Conservation (phyloP, 2,797 vertebrate genomes). For the Euthynnus affinis region DNA sequence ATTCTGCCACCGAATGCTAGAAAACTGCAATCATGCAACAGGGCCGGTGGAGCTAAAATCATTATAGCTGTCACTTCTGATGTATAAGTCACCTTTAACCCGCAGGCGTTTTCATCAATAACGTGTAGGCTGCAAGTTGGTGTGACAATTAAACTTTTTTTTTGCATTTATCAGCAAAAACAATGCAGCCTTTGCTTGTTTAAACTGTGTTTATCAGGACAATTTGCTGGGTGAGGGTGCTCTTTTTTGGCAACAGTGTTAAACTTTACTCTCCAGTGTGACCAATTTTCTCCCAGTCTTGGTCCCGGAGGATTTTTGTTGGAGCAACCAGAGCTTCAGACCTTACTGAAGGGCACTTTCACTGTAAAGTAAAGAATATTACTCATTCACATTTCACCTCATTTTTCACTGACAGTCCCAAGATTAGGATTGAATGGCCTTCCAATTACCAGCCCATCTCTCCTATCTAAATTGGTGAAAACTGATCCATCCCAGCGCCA, state of each 20-base stretch:
- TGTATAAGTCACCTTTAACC: background rate
- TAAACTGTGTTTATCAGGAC: slow-evolving; percentile 9
- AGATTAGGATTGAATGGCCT: slow-evolving; percentile 29
- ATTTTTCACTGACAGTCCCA: slow-evolving; percentile 32
- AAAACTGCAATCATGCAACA: background rate
- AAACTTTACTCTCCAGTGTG: background rate
- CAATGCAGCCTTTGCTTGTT: background rate
- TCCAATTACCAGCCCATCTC: slow-evolving; percentile 25
- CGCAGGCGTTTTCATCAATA: background rate
- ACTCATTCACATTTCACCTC: slow-evolving; percentile 24
- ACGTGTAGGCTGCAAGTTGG: background rate
- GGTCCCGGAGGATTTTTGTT: background rate
- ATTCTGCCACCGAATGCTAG: slow-evolving; percentile 9
- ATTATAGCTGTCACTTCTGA: background rate
- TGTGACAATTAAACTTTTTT: slow-evolving; percentile 1
- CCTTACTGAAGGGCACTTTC: slow-evolving; percentile 1
- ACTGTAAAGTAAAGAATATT: background rate
- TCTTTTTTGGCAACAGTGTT: slow-evolving; percentile 12
- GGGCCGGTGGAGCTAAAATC: background rate
- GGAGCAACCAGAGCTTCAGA: background rate
- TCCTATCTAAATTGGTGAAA: slow-evolving; percentile 46
- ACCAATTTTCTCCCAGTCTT: background rate
- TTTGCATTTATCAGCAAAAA: slow-evolving; percentile 7
- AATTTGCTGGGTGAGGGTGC: background rate
- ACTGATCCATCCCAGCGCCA: slow-evolving; percentile 40